phyloP scores from a whole-genome alignment of 2,888 invertebrate species.

The Sabatieria punctata region DNA sequence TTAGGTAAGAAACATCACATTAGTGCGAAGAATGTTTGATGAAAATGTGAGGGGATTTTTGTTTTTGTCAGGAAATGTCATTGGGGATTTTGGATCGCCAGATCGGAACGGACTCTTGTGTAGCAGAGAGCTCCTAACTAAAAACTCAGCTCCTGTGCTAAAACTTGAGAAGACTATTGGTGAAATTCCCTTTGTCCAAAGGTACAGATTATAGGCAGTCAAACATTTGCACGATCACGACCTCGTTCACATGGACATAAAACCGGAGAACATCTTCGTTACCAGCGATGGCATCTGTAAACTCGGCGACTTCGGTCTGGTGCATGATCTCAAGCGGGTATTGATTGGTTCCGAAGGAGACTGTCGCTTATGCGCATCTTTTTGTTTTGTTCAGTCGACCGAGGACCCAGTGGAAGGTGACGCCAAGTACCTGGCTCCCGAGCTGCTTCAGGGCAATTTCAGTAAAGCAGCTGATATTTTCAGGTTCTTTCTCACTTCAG shows the following conservation, averaged over 20 bases:
- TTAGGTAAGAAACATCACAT: too few species aligned
- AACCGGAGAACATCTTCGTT: conserved; percentile 57
- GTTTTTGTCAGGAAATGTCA: too few species aligned
- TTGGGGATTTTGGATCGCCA: too few species aligned
- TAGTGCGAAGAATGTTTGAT: too few species aligned
- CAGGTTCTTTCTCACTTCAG: conserved; percentile 27
- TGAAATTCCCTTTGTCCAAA: too few species aligned
- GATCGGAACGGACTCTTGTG: too few species aligned
- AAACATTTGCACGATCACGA: conserved; percentile 50
- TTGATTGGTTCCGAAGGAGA: neutral
- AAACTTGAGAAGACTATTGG: too few species aligned
- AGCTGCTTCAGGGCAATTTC: conserved; percentile 48
- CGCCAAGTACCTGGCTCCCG: conserved; percentile 54
- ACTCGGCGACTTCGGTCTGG: conserved; percentile 56
- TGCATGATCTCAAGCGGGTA: conserved; percentile 45
- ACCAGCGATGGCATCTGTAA: conserved; percentile 48
- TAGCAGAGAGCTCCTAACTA: too few species aligned
- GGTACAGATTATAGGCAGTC: conserved; percentile 32
- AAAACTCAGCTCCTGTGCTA: too few species aligned
- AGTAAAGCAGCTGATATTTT: conserved; percentile 56
- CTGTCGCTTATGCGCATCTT: neutral
- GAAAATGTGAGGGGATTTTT: too few species aligned
- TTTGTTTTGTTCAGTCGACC: conserved; percentile 13
- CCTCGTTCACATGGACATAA: conserved; percentile 56
- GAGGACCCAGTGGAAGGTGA: conserved; percentile 45